phyloP scores from a whole-genome alignment of 2,113 vertebrate genomes.

The Phylloscopus trochiloides region DNA sequence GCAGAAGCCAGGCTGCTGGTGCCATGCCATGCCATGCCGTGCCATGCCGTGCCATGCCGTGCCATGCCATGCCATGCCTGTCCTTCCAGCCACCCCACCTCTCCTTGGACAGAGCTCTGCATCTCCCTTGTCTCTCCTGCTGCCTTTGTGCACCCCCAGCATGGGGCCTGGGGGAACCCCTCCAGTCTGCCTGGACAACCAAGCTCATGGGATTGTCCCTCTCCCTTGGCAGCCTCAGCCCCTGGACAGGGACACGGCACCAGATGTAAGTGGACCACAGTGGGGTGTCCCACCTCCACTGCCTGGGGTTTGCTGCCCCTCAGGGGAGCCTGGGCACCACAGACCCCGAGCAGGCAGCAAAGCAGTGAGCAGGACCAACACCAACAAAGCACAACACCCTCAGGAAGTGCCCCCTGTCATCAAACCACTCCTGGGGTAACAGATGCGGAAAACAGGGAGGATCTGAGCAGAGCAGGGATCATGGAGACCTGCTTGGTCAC shows the following conservation, averaged over 20 bases:
- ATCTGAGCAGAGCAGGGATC: not conserved
- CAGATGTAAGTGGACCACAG: too few relatives aligned
- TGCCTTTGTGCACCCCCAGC: rapidly evolving
- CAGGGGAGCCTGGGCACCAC: rapidly evolving
- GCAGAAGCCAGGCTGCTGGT: not conserved
- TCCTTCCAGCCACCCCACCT: not conserved
- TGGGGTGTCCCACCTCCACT: not conserved
- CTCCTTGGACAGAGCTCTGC: not conserved
- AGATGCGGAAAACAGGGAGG: not conserved
- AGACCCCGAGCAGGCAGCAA: not conserved
- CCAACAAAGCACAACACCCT: not conserved
- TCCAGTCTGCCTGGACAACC: not conserved
- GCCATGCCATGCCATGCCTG: not conserved
- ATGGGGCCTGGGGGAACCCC: not conserved
- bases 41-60: too few relatives aligned
- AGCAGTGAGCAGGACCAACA: rapidly evolving
- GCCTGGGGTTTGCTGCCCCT: not conserved
- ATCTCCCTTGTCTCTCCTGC: not conserved
- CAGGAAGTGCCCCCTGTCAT: not conserved
- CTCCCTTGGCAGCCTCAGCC: rapidly evolving
- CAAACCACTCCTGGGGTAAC: too few relatives aligned
- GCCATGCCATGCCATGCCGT: not conserved
- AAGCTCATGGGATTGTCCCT: rapidly evolving
- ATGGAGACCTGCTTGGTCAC: rapidly evolving
- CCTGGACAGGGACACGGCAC: rapidly evolving